Evolutionary conservation across 2,888 invertebrate genomes (phyloP).

Genomic region (Callyntrura guangdongensis): DNA sequence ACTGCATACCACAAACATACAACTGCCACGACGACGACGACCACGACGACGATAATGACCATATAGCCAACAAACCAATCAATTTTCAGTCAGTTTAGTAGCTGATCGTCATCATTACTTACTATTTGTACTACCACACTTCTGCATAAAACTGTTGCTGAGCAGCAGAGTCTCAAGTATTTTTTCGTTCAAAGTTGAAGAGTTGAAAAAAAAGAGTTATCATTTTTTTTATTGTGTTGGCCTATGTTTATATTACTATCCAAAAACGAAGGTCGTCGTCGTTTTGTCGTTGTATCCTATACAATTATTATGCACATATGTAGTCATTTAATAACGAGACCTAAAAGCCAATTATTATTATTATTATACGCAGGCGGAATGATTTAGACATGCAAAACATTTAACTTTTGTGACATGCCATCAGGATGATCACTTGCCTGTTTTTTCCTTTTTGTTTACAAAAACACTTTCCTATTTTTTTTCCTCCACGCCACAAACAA

Average conservation of each 20-base stretch:
- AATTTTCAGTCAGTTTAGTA: slow-evolving; percentile 26
- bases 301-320: neutral
- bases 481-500: neutral
- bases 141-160: no score
- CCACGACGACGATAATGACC: neutral
- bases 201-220: neutral
- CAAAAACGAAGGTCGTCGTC: slow-evolving; percentile 10
- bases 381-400: slow-evolving; percentile 10
- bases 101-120: neutral
- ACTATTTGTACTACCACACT: no score
- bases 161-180: neutral
- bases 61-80: slow-evolving; percentile 8
- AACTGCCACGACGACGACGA: neutral
- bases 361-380: neutral
- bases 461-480: slow-evolving; percentile 15
- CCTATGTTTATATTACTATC: neutral
- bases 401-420: slow-evolving; percentile 13
- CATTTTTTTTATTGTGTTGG: neutral
- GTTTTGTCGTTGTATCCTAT: neutral
- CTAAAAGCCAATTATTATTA: neutral
- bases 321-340: neutral
- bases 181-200: neutral
- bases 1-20: neutral
- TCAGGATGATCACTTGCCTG: slow-evolving; percentile 9
- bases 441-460: neutral